These are phyloP conservation scores for Spodoptera littoralis DNA, from an alignment of 2,888 invertebrate species.

Conservation along the genomic window DNA sequence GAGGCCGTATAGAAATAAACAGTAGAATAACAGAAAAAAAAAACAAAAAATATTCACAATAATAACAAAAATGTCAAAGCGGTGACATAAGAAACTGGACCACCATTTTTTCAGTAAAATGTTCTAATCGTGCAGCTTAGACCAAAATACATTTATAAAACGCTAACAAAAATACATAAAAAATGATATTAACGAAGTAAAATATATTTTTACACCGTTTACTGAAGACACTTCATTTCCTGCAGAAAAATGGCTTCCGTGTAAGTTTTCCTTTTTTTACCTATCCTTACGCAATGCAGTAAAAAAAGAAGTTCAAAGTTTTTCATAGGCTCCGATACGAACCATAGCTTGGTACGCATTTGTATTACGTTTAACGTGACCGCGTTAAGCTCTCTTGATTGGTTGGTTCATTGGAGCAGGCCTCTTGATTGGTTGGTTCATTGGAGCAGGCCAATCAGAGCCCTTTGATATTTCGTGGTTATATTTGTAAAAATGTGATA, in stretches of 20 bases:
- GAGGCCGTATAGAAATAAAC: constrained; percentile 5
- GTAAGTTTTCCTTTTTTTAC: constrained; percentile 22
- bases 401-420: too few species aligned
- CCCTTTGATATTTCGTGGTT: too few species aligned
- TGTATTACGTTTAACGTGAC: too few species aligned
- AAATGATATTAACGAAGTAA: constrained; percentile 27
- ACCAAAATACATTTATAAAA: constrained; percentile 3
- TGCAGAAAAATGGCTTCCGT: constrained; percentile 31
- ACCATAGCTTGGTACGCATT: too few species aligned
- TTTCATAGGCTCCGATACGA: too few species aligned
- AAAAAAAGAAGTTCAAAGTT: too few species aligned
- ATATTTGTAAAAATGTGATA: too few species aligned
- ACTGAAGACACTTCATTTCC: constrained; percentile 3
- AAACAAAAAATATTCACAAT: constrained; percentile 4
- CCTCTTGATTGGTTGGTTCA: too few species aligned
- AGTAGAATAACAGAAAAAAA: constrained; percentile 17
- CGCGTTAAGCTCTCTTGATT: too few species aligned
- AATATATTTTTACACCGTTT: not conserved
- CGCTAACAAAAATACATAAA: constrained; percentile 11
- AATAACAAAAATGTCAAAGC: constrained; percentile 11
- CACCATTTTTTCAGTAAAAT: constrained; percentile 7
- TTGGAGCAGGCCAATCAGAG: too few species aligned
- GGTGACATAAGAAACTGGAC: constrained; percentile 1
- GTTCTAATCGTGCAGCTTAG: not conserved
- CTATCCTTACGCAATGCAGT: too few species aligned